Percentiles rank a stretch among this genome's conserved stretches.
These are phyloP conservation scores for Crocallis elinguaria DNA, from an alignment of 2,888 invertebrate species.

Conservation along the genomic window DNA sequence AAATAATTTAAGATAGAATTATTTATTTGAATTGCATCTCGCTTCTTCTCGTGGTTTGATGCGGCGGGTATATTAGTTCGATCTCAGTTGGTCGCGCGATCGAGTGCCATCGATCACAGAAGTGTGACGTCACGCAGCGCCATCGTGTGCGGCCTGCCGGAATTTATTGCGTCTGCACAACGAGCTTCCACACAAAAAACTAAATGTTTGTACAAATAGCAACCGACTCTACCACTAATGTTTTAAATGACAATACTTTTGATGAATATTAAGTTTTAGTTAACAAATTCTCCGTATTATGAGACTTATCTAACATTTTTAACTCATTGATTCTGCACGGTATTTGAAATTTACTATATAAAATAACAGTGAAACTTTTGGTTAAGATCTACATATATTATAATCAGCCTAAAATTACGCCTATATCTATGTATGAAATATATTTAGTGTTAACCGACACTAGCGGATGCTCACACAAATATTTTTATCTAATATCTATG, in stretches of 20 bases:
- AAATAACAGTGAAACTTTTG: too few relatives aligned
- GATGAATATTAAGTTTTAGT: too few relatives aligned
- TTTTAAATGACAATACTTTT: slow-evolving; percentile 1
- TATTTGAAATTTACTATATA: too few relatives aligned
- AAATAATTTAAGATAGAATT: slow-evolving; percentile 77
- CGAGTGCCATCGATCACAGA: slow-evolving; percentile 81
- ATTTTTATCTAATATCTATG: too few relatives aligned
- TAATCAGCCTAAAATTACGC: too few relatives aligned
- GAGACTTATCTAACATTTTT: too few relatives aligned
- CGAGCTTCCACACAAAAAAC: slow-evolving; percentile 67
- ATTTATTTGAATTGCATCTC: slow-evolving; percentile 71
- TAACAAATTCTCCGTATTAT: too few relatives aligned
- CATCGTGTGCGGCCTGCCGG: slow-evolving; percentile 82
- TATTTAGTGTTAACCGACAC: too few relatives aligned
- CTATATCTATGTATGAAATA: too few relatives aligned
- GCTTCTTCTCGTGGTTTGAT: slow-evolving; percentile 51
- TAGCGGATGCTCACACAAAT: too few relatives aligned
- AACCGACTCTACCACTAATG: slow-evolving; percentile 47
- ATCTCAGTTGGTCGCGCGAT: slow-evolving; percentile 71
- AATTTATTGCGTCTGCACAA: slow-evolving; percentile 83
- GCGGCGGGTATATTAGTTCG: slow-evolving; percentile 50
- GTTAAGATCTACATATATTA: too few relatives aligned
- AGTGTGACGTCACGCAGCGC: slow-evolving; percentile 84
- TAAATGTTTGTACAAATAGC: slow-evolving; percentile 49
- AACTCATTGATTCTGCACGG: too few relatives aligned